A percentile compares a stretch with the other conserved stretches of the same genome.
Conservation (phyloP, 2,797 vertebrate genomes). For the Phrynocephalus forsythii region DNA sequence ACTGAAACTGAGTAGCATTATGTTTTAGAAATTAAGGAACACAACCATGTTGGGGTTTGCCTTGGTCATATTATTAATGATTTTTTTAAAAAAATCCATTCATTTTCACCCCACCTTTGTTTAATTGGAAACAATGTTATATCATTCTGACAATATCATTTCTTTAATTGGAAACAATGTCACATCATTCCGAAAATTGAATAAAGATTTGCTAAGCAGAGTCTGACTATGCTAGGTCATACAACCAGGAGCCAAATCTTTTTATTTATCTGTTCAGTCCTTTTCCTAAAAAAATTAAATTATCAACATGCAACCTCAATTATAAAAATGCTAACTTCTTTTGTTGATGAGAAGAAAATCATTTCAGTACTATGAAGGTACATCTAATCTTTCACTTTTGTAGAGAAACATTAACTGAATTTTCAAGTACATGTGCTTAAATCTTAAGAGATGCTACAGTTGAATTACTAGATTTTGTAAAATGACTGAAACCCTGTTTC, state of each 20-base stretch:
- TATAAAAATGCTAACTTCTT: not conserved
- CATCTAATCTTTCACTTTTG: not conserved
- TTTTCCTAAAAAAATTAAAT: not conserved
- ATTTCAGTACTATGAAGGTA: not conserved
- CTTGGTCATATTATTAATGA: constrained; percentile 2
- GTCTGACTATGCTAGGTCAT: not conserved
- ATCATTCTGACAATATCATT: too few species aligned
- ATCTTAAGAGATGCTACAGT: not conserved
- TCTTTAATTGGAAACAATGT: not conserved
- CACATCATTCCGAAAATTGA: too few species aligned
- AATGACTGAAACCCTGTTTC: too few species aligned
- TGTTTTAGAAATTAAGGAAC: not conserved
- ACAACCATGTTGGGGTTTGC: not conserved
- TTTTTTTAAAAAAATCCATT: too few species aligned
- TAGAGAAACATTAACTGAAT: not conserved
- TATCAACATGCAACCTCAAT: not conserved
- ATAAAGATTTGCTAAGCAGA: constrained; percentile 1
- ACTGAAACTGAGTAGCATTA: not conserved
- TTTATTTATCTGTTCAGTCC: not conserved
- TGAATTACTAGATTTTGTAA: not conserved
- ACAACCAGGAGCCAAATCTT: constrained; percentile 5
- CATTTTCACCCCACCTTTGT: too few species aligned
- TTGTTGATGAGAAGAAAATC: not conserved
- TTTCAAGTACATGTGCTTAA: not conserved
- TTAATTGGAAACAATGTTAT: not conserved